These are phyloP conservation scores for Heliothis subflexa DNA, from an alignment of 1,140 invertebrate genomes.

Conservation along the genomic window DNA sequence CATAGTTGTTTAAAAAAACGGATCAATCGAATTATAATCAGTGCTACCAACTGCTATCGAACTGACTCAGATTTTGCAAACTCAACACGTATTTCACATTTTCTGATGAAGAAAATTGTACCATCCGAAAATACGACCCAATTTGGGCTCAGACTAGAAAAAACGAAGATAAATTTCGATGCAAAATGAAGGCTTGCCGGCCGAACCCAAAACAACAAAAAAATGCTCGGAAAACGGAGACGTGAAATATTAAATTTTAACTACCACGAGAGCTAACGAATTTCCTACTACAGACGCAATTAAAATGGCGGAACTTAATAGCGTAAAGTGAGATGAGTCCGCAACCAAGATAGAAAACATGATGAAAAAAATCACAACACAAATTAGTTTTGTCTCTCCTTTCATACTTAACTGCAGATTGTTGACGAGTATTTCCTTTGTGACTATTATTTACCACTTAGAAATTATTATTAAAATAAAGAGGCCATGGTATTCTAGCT, in stretches of 20 bases:
- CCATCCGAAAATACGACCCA: conserved; percentile 10
- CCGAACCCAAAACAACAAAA: background rate
- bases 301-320: conserved; percentile 32
- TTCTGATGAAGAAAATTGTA: background rate
- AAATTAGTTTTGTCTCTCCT: background rate
- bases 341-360: conserved; percentile 1
- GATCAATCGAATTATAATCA: background rate
- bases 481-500: too few relatives aligned
- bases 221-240: conserved; percentile 16
- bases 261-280: conserved; percentile 34
- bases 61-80: background rate
- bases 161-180: conserved; percentile 14
- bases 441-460: too few relatives aligned
- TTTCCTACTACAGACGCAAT: conserved; percentile 43
- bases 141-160: background rate
- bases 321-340: conserved; percentile 36
- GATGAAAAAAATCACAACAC: conserved; percentile 11
- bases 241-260: conserved; percentile 45
- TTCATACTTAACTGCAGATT: too few relatives aligned
- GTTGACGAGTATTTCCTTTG: too few relatives aligned
- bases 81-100: background rate
- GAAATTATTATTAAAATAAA: too few relatives aligned
- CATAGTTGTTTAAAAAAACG: too few relatives aligned
- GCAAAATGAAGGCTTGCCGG: background rate
- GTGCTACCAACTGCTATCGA: background rate